Evolutionary conservation across 1,140 invertebrate species (phyloP).

Genomic region (Anastatus disparis): DNA sequence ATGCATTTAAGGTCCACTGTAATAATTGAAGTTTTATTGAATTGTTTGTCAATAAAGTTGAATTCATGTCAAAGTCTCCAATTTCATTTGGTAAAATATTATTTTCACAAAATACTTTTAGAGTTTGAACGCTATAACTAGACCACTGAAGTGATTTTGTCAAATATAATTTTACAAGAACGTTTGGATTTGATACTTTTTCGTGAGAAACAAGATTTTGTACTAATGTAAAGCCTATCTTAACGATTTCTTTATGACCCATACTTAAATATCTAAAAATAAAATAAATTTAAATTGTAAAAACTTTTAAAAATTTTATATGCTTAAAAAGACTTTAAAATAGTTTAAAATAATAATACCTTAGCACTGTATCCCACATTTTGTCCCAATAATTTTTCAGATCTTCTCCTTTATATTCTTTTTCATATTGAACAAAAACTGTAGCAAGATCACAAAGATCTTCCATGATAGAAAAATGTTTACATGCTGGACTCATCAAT

Average conservation of each 20-base stretch:
- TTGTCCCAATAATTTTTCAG: conserved; percentile 56
- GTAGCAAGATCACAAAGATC: conserved; percentile 57
- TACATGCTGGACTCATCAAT: conserved; percentile 54
- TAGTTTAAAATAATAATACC: conserved; percentile 51
- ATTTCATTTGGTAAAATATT: conserved; percentile 45
- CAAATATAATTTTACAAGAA: conserved; percentile 59
- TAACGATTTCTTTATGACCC: conserved; percentile 54
- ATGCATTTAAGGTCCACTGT: conserved; percentile 48
- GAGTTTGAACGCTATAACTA: conserved; percentile 56
- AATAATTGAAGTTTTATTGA: conserved; percentile 49
- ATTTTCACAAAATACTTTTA: conserved; percentile 52
- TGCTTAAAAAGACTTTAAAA: neutral
- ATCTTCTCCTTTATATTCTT: conserved; percentile 38
- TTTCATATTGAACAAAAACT: conserved; percentile 55
- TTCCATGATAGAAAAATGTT: conserved; percentile 54
- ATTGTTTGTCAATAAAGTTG: conserved; percentile 28
- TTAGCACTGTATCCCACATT: conserved; percentile 61
- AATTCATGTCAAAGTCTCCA: conserved; percentile 37
- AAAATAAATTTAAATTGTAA: conserved; percentile 20
- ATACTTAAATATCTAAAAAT: conserved; percentile 50
- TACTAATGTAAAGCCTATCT: conserved; percentile 57
- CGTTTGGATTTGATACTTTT: conserved; percentile 53
- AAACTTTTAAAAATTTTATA: neutral
- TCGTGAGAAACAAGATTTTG: conserved; percentile 55
- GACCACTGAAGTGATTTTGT: conserved; percentile 58